These are phyloP conservation scores for Hippotragus niger DNA, from an alignment of 2,113 vertebrate species.

Conservation along the genomic window DNA sequence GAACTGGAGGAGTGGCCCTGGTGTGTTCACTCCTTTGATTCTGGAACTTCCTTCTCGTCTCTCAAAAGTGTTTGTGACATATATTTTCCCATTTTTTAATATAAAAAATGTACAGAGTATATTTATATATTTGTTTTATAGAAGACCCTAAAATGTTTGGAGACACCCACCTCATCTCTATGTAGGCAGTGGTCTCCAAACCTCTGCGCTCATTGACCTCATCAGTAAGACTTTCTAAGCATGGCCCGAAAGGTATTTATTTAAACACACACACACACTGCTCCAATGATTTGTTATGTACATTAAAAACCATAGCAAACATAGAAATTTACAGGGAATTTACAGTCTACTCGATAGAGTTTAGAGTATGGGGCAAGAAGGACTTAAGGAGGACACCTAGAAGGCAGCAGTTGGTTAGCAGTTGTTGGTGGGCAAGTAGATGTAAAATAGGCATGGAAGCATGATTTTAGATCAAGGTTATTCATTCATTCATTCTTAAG, in stretches of 20 bases:
- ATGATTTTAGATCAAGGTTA: conserved; percentile 5
- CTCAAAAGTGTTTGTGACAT: neutral
- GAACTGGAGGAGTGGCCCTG: neutral
- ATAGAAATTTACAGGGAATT: neutral
- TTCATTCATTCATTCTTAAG: neutral
- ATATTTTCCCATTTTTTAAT: neutral
- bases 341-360: neutral
- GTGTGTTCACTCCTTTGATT: neutral
- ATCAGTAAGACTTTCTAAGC: neutral
- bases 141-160: neutral
- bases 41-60: neutral
- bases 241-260: neutral
- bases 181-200: neutral
- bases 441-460: neutral
- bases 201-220: neutral
- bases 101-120: neutral
- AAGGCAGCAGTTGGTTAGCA: neutral
- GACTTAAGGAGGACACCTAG: neutral
- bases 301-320: neutral
- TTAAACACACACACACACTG: neutral
- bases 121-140: neutral
- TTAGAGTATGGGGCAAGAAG: neutral
- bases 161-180: neutral
- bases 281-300: neutral
- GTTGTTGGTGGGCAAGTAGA: neutral